phyloP scores from a whole-genome alignment of 2,113 vertebrate species.

The Myiopsitta monachus region DNA sequence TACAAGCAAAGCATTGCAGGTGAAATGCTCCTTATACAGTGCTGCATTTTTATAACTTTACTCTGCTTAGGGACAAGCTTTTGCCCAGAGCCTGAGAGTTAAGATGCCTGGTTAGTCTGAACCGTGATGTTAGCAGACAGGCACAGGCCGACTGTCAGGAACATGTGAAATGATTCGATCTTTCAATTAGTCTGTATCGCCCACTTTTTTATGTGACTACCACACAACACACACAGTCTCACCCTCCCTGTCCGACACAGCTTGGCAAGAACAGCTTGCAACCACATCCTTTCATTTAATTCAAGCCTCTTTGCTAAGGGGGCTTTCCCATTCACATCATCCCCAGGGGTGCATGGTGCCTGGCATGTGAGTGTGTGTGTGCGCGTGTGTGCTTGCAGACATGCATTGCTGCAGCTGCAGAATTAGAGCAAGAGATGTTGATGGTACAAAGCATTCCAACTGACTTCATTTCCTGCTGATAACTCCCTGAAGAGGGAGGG shows the following conservation, averaged over 20 bases:
- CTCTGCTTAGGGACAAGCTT: neutral
- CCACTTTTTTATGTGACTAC: neutral
- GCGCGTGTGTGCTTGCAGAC: neutral
- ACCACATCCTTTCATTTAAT: neutral
- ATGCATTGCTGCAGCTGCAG: slow-evolving; percentile 62
- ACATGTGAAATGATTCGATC: fast-evolving
- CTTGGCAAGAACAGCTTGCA: neutral
- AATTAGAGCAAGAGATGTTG: slow-evolving; percentile 21
- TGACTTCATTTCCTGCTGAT: slow-evolving; percentile 73
- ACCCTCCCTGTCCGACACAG: neutral
- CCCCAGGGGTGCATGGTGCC: neutral
- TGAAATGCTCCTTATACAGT: neutral
- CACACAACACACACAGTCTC: fast-evolving
- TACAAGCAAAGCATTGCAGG: neutral
- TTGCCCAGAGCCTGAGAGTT: neutral
- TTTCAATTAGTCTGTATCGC: neutral
- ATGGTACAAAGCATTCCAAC: slow-evolving; percentile 53
- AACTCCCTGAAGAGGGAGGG: slow-evolving; percentile 56
- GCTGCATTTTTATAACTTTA: neutral
- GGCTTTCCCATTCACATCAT: neutral
- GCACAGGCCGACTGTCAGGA: neutral
- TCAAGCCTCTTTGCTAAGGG: neutral
- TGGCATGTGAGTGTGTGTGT: neutral
- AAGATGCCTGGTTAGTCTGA: neutral
- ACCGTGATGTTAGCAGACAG: neutral